Conservation (phyloP, 2,888 invertebrate species). For the Athalia circularis region DNA sequence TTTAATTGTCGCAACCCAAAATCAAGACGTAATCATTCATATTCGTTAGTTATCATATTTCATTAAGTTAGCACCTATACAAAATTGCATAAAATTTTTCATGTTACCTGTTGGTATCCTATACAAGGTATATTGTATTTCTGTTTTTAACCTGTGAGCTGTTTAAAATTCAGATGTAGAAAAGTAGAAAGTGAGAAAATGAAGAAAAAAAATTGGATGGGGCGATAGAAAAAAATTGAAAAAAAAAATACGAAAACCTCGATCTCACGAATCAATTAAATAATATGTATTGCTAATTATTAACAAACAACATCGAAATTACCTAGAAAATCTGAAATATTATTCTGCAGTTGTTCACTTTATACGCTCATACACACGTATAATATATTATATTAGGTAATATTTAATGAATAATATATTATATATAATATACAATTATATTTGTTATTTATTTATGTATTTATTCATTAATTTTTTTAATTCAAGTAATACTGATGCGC, state of each 20-base stretch:
- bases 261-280: constrained; percentile 5
- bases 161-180: no score
- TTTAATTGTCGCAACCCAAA: no score
- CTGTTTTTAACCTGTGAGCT: no score
- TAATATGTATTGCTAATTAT: constrained; percentile 11
- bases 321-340: constrained; percentile 42
- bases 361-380: constrained; percentile 37
- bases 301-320: constrained; percentile 59
- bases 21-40: no score
- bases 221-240: background rate
- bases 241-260: constrained; percentile 33
- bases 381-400: constrained; percentile 3
- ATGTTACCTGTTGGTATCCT: no score
- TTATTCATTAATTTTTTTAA: no score
- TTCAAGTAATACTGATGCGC: constrained; percentile 70
- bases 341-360: constrained; percentile 41
- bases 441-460: constrained; percentile 56
- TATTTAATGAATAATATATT: constrained; percentile 41
- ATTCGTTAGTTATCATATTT: no score
- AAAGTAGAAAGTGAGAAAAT: no score
- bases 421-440: constrained; percentile 61
- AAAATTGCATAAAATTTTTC: no score
- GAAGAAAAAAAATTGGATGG: no score
- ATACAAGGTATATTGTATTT: no score
- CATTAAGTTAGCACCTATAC: no score